Percentiles rank a stretch among this genome's conserved stretches.
These are phyloP conservation scores for Gambusia yucatana DNA, from an alignment of 2,797 vertebrate genomes.

Conservation along the genomic window DNA sequence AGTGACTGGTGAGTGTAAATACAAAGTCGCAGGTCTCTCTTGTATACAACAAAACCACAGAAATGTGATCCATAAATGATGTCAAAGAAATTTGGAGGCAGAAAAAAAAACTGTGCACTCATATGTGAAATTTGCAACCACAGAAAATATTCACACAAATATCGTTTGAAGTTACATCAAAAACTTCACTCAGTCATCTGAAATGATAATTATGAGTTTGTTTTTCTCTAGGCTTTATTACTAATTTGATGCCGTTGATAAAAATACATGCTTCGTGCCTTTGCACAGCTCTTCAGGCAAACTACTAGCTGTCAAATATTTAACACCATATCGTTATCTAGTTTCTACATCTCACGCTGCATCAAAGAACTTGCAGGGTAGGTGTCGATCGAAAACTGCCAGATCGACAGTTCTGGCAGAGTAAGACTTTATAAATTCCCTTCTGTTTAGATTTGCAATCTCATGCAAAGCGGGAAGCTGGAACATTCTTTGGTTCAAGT, in stretches of 20 bases:
- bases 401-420: neutral
- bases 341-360: neutral
- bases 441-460: neutral
- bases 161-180: neutral
- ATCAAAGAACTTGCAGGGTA: neutral
- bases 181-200: neutral
- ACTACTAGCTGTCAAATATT: neutral
- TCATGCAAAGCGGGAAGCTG: neutral
- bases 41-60: neutral
- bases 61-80: neutral
- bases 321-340: neutral
- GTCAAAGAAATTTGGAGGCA: neutral
- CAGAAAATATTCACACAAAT: neutral
- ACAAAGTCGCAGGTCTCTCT: neutral
- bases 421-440: neutral
- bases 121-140: conserved; percentile 6
- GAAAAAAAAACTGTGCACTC: neutral
- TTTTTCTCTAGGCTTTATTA: neutral
- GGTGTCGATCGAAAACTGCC: too few species aligned
- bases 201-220: neutral
- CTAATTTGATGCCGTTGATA: neutral
- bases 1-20: neutral
- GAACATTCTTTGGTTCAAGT: neutral
- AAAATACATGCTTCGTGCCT: neutral
- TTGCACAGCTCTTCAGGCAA: neutral